A percentile compares a stretch with the other conserved stretches of the same genome.
Conservation (phyloP, 2,888 invertebrate species). For the Acrocera orbiculus region DNA sequence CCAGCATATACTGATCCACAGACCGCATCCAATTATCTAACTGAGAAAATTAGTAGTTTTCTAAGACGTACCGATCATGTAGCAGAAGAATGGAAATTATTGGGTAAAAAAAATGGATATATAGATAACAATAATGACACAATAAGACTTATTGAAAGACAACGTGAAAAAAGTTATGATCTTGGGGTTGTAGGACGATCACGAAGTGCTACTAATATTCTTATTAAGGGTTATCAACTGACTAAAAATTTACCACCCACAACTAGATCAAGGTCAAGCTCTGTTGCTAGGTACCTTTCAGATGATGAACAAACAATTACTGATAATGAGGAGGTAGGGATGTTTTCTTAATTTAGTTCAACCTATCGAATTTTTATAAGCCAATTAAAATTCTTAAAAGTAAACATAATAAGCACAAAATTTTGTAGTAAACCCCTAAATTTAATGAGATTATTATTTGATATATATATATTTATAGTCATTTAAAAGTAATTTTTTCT, state of each 20-base stretch:
- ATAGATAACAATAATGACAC: slow-evolving; percentile 25
- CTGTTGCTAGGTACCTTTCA: slow-evolving; percentile 21
- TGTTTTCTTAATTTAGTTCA: too few species aligned
- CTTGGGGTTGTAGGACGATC: slow-evolving; percentile 37
- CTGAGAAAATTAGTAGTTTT: slow-evolving; percentile 61
- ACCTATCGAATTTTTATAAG: too few species aligned
- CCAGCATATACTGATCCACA: slow-evolving; percentile 61
- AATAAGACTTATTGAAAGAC: slow-evolving; percentile 28
- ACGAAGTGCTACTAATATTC: slow-evolving; percentile 61
- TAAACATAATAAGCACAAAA: too few species aligned
- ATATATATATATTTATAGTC: too few species aligned
- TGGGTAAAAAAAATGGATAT: slow-evolving; percentile 39
- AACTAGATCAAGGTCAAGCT: slow-evolving; percentile 26
- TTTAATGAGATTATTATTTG: too few species aligned
- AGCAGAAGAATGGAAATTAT: slow-evolving; percentile 67
- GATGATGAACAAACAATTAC: slow-evolving; percentile 46
- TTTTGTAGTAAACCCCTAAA: too few species aligned
- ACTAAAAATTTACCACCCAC: slow-evolving; percentile 32
- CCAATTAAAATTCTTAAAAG: too few species aligned
- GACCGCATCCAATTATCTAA: slow-evolving; percentile 59
- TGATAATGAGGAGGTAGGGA: slow-evolving; percentile 46
- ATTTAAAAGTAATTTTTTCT: too few species aligned
- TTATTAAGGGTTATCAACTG: slow-evolving; percentile 65
- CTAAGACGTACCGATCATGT: slow-evolving; percentile 70
- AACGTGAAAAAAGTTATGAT: slow-evolving; percentile 26